These are phyloP conservation scores for Alviniconcha strummeri DNA, from an alignment of 2,888 invertebrate genomes.

Conservation along the genomic window DNA sequence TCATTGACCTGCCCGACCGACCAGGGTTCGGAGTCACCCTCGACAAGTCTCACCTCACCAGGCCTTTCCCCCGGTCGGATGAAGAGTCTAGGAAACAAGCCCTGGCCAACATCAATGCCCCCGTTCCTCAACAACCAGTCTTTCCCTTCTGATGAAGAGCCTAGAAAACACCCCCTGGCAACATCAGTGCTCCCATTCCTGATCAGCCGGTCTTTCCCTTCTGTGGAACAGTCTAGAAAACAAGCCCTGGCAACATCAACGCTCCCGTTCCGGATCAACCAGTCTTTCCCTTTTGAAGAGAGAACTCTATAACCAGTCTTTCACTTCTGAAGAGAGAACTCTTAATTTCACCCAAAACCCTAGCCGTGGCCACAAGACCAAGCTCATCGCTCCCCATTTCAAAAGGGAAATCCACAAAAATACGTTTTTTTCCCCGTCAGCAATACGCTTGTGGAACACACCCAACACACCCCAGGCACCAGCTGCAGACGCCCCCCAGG, in stretches of 20 bases:
- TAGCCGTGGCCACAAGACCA: too few relatives aligned
- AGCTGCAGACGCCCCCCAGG: too few relatives aligned
- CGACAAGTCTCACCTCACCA: constrained; percentile 52
- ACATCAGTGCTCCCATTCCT: constrained; percentile 51
- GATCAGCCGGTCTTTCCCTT: constrained; percentile 59
- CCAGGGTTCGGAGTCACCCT: constrained; percentile 70
- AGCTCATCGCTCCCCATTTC: too few relatives aligned
- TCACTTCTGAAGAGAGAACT: too few relatives aligned
- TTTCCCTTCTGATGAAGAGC: constrained; percentile 60
- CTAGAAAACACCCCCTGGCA: constrained; percentile 56
- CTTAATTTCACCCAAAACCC: too few relatives aligned
- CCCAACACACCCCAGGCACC: too few relatives aligned
- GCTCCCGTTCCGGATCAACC: constrained; percentile 51
- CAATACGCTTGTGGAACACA: too few relatives aligned
- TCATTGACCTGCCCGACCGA: constrained; percentile 65
- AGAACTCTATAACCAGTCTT: too few relatives aligned
- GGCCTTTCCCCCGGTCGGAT: constrained; percentile 61
- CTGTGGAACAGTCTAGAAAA: constrained; percentile 52
- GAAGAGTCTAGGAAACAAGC: constrained; percentile 59
- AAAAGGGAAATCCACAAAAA: too few relatives aligned
- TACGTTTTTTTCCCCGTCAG: too few relatives aligned
- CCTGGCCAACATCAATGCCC: constrained; percentile 51
- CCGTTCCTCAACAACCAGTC: constrained; percentile 50
- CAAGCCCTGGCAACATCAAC: constrained; percentile 59
- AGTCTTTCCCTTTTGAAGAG: constrained; percentile 55